These are phyloP conservation scores for Leptosomus discolor DNA, from an alignment of 2,113 vertebrate genomes.

Conservation along the genomic window DNA sequence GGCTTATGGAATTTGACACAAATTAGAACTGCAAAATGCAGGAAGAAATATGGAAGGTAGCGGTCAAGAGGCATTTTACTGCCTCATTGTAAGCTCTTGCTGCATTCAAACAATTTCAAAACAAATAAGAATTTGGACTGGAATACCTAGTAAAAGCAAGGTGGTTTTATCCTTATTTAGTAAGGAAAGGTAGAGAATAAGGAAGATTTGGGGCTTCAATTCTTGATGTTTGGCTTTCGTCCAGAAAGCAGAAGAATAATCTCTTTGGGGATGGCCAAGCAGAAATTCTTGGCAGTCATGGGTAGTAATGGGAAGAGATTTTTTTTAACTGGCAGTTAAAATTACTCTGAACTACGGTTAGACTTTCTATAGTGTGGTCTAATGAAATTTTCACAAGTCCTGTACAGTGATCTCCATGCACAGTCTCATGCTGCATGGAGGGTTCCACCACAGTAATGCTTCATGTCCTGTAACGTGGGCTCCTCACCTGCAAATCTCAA, in stretches of 20 bases:
- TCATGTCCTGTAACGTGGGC: background rate
- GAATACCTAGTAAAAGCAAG: background rate
- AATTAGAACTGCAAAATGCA: background rate
- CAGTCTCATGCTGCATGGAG: background rate
- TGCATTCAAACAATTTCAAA: background rate
- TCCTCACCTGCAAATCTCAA: background rate
- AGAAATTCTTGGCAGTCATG: background rate
- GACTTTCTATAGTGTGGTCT: background rate
- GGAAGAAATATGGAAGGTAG: background rate
- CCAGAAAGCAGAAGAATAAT: background rate
- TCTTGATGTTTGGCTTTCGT: background rate
- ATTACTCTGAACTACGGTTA: background rate
- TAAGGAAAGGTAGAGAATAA: background rate
- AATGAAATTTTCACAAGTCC: background rate
- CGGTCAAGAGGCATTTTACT: background rate
- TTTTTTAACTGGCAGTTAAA: background rate
- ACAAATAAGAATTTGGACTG: background rate
- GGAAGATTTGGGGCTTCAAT: background rate
- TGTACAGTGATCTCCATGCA: background rate
- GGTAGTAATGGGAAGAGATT: background rate
- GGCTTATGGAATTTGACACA: background rate
- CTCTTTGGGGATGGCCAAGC: background rate
- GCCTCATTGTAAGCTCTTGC: background rate
- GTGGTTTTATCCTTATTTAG: background rate
- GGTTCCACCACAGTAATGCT: background rate